A percentile compares a stretch with the other conserved stretches of the same genome.
Conservation (phyloP, 2,888 invertebrate species). For the Syrphus vitripennis region DNA sequence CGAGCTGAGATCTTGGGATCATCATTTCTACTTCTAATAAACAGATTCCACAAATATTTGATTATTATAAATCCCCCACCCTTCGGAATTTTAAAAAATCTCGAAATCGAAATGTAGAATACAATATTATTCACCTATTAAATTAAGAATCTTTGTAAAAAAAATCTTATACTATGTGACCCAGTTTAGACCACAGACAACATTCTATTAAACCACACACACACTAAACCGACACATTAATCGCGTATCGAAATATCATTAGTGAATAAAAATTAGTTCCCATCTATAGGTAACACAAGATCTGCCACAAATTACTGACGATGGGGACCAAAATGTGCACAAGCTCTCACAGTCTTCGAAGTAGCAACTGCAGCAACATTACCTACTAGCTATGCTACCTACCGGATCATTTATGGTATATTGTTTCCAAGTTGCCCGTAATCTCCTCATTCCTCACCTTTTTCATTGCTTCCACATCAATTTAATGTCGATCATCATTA, state of each 20-base stretch:
- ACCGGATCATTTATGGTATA: conserved; percentile 21
- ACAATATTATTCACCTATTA: neutral
- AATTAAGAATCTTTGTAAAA: neutral
- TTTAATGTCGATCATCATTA: conserved; percentile 65
- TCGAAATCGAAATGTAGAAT: no score
- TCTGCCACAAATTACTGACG: conserved; percentile 41
- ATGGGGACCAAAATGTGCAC: conserved; percentile 52
- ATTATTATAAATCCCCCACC: no score
- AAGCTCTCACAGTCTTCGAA: conserved; percentile 53
- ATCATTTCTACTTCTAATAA: no score
- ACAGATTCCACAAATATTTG: no score
- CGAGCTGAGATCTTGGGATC: no score
- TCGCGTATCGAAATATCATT: conserved; percentile 2
- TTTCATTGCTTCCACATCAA: neutral
- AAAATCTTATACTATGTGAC: neutral
- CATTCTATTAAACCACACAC: neutral
- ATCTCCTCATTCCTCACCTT: neutral
- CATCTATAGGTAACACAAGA: conserved; percentile 52
- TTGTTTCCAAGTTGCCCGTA: neutral
- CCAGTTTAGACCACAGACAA: conserved; percentile 9
- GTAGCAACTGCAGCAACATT: no score
- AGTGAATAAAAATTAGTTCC: conserved; percentile 19
- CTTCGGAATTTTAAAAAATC: no score
- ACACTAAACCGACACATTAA: conserved; percentile 6
- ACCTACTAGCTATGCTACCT: no score